phyloP scores from a whole-genome alignment of 2,888 invertebrate species.

The Drosophila seclusa region DNA sequence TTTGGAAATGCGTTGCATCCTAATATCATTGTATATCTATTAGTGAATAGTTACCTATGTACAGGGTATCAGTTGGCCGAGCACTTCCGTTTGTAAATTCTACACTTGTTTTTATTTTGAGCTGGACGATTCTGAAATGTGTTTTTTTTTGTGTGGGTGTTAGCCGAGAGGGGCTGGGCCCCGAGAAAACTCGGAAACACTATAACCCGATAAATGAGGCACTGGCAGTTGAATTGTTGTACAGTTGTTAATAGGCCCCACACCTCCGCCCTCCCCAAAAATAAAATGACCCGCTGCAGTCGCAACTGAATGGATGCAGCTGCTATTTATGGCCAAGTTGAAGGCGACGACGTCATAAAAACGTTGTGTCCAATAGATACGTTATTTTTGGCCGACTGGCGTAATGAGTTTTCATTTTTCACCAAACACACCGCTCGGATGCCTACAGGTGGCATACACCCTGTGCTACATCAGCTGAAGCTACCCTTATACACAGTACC shows the following conservation, averaged over 20 bases:
- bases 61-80: constrained; percentile 9
- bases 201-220: constrained; percentile 28
- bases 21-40: background rate
- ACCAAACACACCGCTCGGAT: constrained; percentile 33
- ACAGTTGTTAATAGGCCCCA: constrained; percentile 22
- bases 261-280: background rate
- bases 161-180: constrained; percentile 57
- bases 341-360: constrained; percentile 58
- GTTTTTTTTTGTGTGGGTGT: constrained; percentile 54
- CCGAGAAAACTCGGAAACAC: constrained; percentile 4
- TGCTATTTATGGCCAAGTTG: constrained; percentile 62
- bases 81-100: background rate
- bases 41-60: background rate
- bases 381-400: constrained; percentile 70
- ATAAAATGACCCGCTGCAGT: constrained; percentile 27
- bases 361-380: constrained; percentile 37
- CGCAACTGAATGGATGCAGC: constrained; percentile 18
- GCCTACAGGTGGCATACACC: constrained; percentile 69
- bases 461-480: background rate
- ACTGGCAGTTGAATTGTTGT: constrained; percentile 40
- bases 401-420: constrained; percentile 73
- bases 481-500: background rate
- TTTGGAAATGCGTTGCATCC: background rate
- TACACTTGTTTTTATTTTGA: background rate
- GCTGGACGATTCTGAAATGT: constrained; percentile 18